Conservation (phyloP, 2,113 vertebrate species). For the Brachirus orientalis region DNA sequence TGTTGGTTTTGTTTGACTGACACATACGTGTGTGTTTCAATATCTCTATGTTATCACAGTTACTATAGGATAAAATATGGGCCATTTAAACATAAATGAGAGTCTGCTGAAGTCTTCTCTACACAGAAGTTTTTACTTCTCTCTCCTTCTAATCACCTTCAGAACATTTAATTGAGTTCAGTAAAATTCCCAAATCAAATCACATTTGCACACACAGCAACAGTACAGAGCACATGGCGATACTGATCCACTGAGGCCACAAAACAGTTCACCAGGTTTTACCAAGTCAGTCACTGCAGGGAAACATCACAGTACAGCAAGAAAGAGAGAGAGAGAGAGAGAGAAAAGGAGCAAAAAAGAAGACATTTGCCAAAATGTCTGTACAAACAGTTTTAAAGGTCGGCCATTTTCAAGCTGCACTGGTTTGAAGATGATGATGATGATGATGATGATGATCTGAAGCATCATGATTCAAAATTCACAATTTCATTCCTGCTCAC, state of each 20-base stretch:
- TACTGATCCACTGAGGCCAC: constrained; percentile 56
- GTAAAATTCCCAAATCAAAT: constrained; percentile 31
- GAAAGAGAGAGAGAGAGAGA: too few species aligned
- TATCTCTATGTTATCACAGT: too few species aligned
- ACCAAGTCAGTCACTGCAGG: constrained; percentile 47
- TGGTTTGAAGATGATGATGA: too few species aligned
- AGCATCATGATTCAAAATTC: not conserved
- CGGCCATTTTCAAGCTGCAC: not conserved
- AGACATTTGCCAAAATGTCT: constrained; percentile 40
- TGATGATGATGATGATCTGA: not conserved
- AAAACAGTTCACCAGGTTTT: constrained; percentile 53
- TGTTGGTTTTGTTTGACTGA: not conserved
- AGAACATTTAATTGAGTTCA: constrained; percentile 18
- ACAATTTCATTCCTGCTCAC: not conserved
- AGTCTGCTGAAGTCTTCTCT: constrained; percentile 5
- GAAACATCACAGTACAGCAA: constrained; percentile 51
- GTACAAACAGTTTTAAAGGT: constrained; percentile 17
- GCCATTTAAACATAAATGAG: constrained; percentile 17
- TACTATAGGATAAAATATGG: not conserved
- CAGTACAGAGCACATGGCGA: constrained; percentile 37
- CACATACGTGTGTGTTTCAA: constrained; percentile 3
- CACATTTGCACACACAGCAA: constrained; percentile 34
- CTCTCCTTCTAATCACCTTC: constrained; percentile 8
- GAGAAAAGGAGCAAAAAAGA: constrained; percentile 24
- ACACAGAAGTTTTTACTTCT: not conserved